These are phyloP conservation scores for Prenolepis imparis DNA, from an alignment of 2,888 invertebrate species.

Conservation along the genomic window DNA sequence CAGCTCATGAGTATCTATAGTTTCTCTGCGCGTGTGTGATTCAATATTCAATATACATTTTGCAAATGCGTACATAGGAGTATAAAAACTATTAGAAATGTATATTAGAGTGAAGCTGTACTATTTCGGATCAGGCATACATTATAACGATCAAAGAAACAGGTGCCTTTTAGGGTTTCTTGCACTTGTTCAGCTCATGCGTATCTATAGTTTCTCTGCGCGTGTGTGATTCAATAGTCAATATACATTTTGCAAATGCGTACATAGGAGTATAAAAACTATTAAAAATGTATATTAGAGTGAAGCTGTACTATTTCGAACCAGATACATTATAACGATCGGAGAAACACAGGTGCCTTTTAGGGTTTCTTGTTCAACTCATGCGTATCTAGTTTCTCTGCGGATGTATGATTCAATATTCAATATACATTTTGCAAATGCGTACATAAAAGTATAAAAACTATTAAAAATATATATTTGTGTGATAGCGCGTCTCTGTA, in stretches of 20 bases:
- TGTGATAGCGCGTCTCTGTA: background rate
- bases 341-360: constrained; percentile 10
- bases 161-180: background rate
- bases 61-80: background rate
- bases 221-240: background rate
- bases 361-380: background rate
- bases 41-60: background rate
- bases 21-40: too few relatives aligned
- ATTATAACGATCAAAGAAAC: background rate
- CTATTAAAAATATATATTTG: background rate
- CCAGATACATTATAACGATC: background rate
- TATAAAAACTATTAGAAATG: background rate
- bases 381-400: constrained; percentile 5
- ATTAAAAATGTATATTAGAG: background rate
- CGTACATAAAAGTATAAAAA: background rate
- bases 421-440: background rate
- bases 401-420: too few relatives aligned
- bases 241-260: background rate
- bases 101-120: background rate
- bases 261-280: background rate
- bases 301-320: background rate
- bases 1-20: constrained; percentile 28
- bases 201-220: constrained; percentile 5
- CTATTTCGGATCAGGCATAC: too few relatives aligned
- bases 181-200: background rate